These are phyloP conservation scores for Epinotia ramella DNA, from an alignment of 2,888 invertebrate genomes.

Conservation along the genomic window DNA sequence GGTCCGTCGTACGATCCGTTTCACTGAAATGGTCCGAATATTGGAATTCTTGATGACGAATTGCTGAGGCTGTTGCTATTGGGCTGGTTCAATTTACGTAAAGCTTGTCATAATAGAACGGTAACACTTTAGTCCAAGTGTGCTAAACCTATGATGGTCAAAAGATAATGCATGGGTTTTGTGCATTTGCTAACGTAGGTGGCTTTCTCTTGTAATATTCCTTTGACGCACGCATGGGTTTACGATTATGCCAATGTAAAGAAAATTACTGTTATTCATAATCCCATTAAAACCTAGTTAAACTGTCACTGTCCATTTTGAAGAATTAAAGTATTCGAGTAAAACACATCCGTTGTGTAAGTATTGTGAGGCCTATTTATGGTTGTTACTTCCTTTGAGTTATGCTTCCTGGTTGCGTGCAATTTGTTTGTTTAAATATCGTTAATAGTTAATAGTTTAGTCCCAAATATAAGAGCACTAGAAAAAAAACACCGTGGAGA, in stretches of 20 bases:
- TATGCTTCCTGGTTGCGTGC: too few species aligned
- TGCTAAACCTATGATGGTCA: constrained; percentile 1
- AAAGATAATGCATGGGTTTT: constrained; percentile 2
- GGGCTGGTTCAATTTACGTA: constrained; percentile 15
- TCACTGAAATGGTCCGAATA: constrained; percentile 31
- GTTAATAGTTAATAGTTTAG: too few species aligned
- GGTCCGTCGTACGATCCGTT: constrained; percentile 27
- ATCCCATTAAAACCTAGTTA: neutral
- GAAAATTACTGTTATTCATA: neutral
- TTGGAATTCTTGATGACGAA: constrained; percentile 43
- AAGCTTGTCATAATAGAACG: neutral
- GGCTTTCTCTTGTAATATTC: constrained; percentile 17
- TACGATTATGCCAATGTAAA: constrained; percentile 12
- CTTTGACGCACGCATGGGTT: constrained; percentile 8
- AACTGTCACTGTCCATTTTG: neutral
- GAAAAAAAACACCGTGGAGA: too few species aligned
- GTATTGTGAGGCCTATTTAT: too few species aligned
- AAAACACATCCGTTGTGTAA: neutral
- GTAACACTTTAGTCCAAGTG: neutral
- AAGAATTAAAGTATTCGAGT: neutral
- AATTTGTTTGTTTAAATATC: too few species aligned
- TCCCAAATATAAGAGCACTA: too few species aligned
- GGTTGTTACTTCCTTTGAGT: too few species aligned
- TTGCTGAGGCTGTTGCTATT: constrained; percentile 18
- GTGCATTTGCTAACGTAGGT: constrained; percentile 16